phyloP scores from a whole-genome alignment of 2,797 vertebrate genomes.

The Pipistrellus kuhlii region DNA sequence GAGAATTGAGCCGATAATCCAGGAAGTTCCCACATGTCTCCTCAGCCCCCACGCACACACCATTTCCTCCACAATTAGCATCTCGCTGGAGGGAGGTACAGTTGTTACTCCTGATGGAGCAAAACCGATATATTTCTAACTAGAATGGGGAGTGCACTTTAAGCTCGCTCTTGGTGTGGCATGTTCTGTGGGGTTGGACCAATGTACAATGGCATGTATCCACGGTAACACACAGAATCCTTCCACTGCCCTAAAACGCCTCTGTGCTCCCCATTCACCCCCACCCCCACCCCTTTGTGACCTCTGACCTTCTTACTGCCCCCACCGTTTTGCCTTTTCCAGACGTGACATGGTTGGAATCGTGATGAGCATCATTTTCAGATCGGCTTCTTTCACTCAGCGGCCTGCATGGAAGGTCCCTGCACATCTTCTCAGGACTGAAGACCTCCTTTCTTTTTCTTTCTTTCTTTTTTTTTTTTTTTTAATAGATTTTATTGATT shows the following conservation, averaged over 20 bases:
- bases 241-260: neutral
- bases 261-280: neutral
- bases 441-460: neutral
- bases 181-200: neutral
- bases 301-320: neutral
- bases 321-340: neutral
- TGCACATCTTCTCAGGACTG: neutral
- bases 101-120: neutral
- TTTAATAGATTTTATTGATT: too few relatives aligned
- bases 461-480: neutral
- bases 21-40: neutral
- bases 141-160: too few relatives aligned
- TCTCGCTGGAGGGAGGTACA: neutral
- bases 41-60: neutral
- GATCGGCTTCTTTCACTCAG: neutral
- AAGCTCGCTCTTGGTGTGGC: neutral
- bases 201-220: neutral
- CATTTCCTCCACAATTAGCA: neutral
- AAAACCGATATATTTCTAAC: neutral
- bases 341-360: neutral
- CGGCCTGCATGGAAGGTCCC: neutral
- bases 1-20: neutral
- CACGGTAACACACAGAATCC: neutral
- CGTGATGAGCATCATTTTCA: neutral
- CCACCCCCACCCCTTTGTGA: neutral